Evolutionary conservation across 2,797 vertebrate species (phyloP).

Genomic region (Argentina silus): DNA sequence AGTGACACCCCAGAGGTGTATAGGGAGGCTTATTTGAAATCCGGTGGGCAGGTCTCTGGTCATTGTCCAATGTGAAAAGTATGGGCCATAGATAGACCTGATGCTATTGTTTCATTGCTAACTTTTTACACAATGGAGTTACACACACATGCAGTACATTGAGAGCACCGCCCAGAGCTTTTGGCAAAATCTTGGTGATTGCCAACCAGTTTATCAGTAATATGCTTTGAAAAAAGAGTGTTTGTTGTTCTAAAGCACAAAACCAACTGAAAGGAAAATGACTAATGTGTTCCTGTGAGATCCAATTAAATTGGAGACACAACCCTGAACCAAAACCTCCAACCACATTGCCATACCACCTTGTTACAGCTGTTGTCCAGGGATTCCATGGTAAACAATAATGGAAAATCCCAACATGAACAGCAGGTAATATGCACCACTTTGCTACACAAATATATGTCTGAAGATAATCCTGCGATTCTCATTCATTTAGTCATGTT

Average conservation of each 20-base stretch:
- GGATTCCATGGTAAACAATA: slow-evolving; percentile 5
- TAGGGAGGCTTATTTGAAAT: not conserved
- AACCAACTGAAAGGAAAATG: not conserved
- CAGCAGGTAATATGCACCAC: slow-evolving; percentile 4
- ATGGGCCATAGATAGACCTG: not conserved
- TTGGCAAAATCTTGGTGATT: too few relatives aligned
- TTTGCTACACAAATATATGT: not conserved
- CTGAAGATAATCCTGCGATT: not conserved
- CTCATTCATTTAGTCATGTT: not conserved
- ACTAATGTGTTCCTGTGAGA: not conserved
- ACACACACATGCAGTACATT: not conserved
- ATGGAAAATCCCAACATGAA: not conserved
- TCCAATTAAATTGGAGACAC: not conserved
- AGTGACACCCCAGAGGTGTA: slow-evolving; percentile 18
- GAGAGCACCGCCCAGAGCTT: too few relatives aligned
- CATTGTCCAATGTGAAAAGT: not conserved
- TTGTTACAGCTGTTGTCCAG: slow-evolving; percentile 8
- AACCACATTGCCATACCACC: too few relatives aligned
- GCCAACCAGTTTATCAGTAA: not conserved
- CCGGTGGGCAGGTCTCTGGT: not conserved
- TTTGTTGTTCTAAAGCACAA: not conserved
- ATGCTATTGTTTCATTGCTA: too few relatives aligned
- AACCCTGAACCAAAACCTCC: not conserved
- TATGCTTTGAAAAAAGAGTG: not conserved
- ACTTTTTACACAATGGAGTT: too few relatives aligned